Evolutionary conservation across 2,888 invertebrate species (phyloP).

Genomic region (Aquatica leii): DNA sequence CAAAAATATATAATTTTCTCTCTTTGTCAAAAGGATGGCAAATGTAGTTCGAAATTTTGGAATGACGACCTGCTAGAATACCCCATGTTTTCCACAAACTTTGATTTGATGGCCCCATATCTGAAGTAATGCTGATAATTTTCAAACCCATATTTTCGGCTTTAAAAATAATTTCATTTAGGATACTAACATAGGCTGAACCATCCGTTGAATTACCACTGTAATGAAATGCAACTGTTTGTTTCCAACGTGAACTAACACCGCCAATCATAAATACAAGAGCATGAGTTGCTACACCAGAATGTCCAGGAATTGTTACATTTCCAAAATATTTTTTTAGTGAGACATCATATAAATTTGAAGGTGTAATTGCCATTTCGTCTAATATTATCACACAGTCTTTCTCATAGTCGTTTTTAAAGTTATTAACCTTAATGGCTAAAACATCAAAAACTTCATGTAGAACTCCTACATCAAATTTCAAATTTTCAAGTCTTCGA

Average conservation of each 20-base stretch:
- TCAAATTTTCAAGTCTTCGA: background rate
- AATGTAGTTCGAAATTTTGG: background rate
- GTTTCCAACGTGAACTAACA: background rate
- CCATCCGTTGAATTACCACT: background rate
- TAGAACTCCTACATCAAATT: background rate
- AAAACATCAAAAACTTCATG: background rate
- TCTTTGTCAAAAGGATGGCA: background rate
- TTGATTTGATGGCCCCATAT: background rate
- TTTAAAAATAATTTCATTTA: background rate
- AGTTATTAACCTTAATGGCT: no score
- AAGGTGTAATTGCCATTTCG: no score
- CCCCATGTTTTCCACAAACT: background rate
- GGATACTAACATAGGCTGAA: background rate
- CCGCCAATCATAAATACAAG: background rate
- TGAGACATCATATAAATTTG: no score
- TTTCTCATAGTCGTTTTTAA: no score
- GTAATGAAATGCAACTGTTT: background rate
- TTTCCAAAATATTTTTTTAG: background rate
- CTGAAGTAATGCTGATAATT: background rate
- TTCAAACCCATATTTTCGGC: background rate
- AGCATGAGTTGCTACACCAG: background rate
- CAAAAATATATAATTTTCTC: background rate
- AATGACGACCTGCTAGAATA: background rate
- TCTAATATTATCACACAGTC: no score
- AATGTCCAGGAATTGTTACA: background rate